Base-by-base conservation (phyloP, 2,113 vertebrate genomes). In the Pollimyrus isidori region DNA sequence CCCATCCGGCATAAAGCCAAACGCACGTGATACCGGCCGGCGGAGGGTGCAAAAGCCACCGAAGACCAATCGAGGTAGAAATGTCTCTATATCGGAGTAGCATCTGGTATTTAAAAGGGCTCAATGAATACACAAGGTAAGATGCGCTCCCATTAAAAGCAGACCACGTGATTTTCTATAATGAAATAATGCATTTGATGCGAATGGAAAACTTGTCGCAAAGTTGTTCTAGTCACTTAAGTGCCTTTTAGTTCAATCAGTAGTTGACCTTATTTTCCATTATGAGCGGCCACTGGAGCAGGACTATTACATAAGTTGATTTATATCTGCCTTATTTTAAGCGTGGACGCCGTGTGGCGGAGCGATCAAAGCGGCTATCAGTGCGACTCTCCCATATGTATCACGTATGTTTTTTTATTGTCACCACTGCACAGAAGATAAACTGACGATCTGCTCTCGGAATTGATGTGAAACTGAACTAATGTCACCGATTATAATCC, bases 11-110 rank as follows among this genome's bases (percentile, higher is more conserved):
- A 89, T 90, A 86, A 53, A 19, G 50, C 82, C 52, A 56, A 73
- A 48, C 45, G 1, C 94, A 93, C 92, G 94, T 94, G 94, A 93
- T 84, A 94, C 94, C 94, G 93, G 91, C 89, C 39, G 45, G 90
- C 91, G 90, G 45, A 89, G 87, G 88, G 91, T 86, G 89, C 19
- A 39, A 82, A 11, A 89, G 50, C 58, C 89, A 90, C 89, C 73
- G 88, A 93, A 90, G 94, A 87, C 85, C 93, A 35, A 56, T 15
- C 5, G 86, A 49, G 21, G 62, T 9, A 42, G 94, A 11, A 90
- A 96, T 96, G 96, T 96, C 95, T 95, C 93, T 96, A 91, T 96
- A 96, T 92, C 95, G 95, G 86, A 96, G 96, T 94, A 95, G 94
- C 82, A 95, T 95, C 89, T 96, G 95, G 95, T 96, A 96, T 92